Conservation (phyloP, 2,888 invertebrate species). For the Cantharis flavilabris region DNA sequence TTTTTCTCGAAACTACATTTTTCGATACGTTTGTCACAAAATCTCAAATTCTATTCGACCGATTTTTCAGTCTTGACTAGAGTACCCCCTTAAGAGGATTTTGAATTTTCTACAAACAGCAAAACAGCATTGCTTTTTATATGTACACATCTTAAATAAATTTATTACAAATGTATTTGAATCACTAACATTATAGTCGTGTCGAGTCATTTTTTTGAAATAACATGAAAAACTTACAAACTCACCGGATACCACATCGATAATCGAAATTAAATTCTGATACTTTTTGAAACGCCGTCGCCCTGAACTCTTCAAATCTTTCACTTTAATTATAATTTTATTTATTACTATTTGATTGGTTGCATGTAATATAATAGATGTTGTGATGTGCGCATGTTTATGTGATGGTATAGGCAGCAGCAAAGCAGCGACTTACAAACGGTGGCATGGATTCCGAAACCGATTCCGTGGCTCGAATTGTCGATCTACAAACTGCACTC, state of each 20-base stretch:
- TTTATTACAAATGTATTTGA: too few species aligned
- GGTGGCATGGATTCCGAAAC: slow-evolving; percentile 54
- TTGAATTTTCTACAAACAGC: too few species aligned
- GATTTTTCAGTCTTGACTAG: too few species aligned
- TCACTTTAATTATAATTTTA: slow-evolving; percentile 1
- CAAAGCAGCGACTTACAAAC: slow-evolving; percentile 61
- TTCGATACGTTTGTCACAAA: too few species aligned
- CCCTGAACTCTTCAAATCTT: background rate
- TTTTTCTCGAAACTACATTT: too few species aligned
- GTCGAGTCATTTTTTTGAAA: too few species aligned
- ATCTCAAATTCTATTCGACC: too few species aligned
- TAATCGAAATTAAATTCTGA: background rate
- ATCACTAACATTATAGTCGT: too few species aligned
- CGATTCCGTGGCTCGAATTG: slow-evolving; percentile 65
- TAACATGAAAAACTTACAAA: background rate
- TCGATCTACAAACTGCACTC: slow-evolving; percentile 82
- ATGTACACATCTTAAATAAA: too few species aligned
- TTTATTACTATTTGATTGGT: slow-evolving; percentile 13
- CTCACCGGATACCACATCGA: background rate
- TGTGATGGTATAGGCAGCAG: slow-evolving; percentile 54
- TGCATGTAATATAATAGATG: slow-evolving; percentile 41
- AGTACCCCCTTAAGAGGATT: too few species aligned
- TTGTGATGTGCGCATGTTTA: slow-evolving; percentile 54
- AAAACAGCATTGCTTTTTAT: too few species aligned
- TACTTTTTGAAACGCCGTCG: background rate